phyloP scores from a whole-genome alignment of 2,888 invertebrate genomes.

The Leucania comma region DNA sequence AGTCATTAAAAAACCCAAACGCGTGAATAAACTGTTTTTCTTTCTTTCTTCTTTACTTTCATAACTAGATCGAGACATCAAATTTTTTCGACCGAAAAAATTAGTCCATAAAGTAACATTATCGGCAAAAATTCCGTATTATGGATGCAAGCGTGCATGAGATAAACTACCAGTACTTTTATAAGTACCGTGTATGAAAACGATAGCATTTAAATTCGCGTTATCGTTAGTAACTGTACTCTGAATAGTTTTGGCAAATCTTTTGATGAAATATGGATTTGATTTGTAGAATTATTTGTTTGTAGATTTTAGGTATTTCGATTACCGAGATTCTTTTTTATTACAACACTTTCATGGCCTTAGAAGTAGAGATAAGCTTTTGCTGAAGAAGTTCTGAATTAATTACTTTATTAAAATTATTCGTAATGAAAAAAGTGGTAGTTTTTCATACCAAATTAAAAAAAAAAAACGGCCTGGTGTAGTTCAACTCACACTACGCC shows the following conservation, averaged over 20 bases:
- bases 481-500: too few species aligned
- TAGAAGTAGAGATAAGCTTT: slow-evolving; percentile 1
- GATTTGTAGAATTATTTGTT: neutral
- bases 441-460: neutral
- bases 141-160: slow-evolving; percentile 48
- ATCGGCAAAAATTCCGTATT: slow-evolving; percentile 30
- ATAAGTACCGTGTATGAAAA: slow-evolving; percentile 53
- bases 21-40: too few species aligned
- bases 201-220: slow-evolving; percentile 60
- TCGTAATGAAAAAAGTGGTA: slow-evolving; percentile 19
- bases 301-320: neutral
- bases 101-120: slow-evolving; percentile 15
- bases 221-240: slow-evolving; percentile 59
- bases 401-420: neutral
- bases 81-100: slow-evolving; percentile 31
- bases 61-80: slow-evolving; percentile 24
- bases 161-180: slow-evolving; percentile 35
- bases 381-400: neutral
- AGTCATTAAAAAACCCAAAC: slow-evolving; percentile 5
- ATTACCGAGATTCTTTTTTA: neutral
- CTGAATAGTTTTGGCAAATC: slow-evolving; percentile 6
- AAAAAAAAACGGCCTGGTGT: neutral
- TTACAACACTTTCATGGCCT: neutral
- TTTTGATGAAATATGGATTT: neutral
- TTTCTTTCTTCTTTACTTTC: too few species aligned